Evolutionary conservation across 1,140 invertebrate species (phyloP).

Genomic region (Euura lappo): DNA sequence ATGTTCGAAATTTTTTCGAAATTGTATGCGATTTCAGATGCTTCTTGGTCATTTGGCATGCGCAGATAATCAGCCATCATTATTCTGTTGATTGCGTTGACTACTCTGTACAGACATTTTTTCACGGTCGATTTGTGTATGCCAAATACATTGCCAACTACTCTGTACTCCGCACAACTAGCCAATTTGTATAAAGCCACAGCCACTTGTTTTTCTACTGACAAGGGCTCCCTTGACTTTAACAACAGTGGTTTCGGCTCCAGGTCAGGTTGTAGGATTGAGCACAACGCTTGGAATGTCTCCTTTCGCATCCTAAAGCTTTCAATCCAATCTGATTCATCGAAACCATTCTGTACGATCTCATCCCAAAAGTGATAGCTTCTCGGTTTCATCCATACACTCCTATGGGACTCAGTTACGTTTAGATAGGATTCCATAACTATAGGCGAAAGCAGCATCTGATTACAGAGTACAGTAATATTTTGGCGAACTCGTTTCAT

Average conservation of each 20-base stretch:
- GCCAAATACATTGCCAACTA: slow-evolving; percentile 32
- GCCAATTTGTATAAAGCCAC: slow-evolving; percentile 28
- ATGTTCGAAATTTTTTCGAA: slow-evolving; percentile 27
- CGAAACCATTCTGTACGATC: slow-evolving; percentile 18
- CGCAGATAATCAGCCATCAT: slow-evolving; percentile 18
- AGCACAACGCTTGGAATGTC: slow-evolving; percentile 12
- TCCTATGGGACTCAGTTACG: too few relatives aligned
- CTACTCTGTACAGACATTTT: slow-evolving; percentile 22
- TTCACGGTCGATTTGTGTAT: slow-evolving; percentile 30
- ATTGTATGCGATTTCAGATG: slow-evolving; percentile 14
- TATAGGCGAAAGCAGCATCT: too few relatives aligned
- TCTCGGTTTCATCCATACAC: not conserved
- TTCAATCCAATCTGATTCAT: slow-evolving; percentile 16
- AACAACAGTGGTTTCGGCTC: slow-evolving; percentile 11
- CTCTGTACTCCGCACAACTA: slow-evolving; percentile 32
- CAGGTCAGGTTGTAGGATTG: slow-evolving; percentile 12
- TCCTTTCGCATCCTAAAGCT: slow-evolving; percentile 20
- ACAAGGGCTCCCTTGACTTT: slow-evolving; percentile 17
- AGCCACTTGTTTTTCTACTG: slow-evolving; percentile 27
- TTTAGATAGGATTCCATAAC: too few relatives aligned
- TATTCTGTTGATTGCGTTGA: slow-evolving; percentile 19
- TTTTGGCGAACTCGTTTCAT: too few relatives aligned
- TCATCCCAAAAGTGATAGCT: slow-evolving; percentile 17
- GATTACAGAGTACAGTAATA: too few relatives aligned
- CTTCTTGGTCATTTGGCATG: slow-evolving; percentile 19